A percentile compares a stretch with the other conserved stretches of the same genome.
phyloP scores from a whole-genome alignment of 2,797 vertebrate species.

The Rhinophrynus dorsalis region DNA sequence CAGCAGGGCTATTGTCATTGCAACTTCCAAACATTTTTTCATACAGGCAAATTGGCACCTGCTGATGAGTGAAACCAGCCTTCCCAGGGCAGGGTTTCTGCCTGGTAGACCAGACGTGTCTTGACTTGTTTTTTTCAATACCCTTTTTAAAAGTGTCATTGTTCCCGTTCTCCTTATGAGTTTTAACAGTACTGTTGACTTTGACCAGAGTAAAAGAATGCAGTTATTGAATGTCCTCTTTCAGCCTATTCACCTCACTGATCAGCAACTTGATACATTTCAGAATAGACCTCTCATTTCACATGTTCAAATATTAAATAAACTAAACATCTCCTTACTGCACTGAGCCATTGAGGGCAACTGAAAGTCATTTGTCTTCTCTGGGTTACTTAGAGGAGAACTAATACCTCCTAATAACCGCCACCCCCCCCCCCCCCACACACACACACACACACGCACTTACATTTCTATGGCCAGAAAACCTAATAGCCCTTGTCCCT shows the following conservation, averaged over 20 bases:
- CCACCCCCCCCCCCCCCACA: too few relatives aligned
- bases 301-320: neutral
- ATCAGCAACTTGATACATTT: conserved; percentile 9
- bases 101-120: conserved; percentile 28
- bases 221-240: neutral
- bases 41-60: neutral
- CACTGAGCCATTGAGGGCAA: neutral
- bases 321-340: neutral
- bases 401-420: too few relatives aligned
- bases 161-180: neutral
- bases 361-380: neutral
- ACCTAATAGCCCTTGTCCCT: too few relatives aligned
- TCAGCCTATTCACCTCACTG: neutral
- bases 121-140: conserved; percentile 29
- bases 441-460: neutral
- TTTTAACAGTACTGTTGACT: conserved; percentile 23
- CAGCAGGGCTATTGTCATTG: conserved; percentile 7
- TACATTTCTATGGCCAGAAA: too few relatives aligned
- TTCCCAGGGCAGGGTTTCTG: conserved; percentile 5
- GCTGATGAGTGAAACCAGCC: conserved; percentile 5
- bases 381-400: neutral
- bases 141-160: conserved; percentile 13
- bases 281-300: neutral
- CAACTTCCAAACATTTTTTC: conserved; percentile 9
- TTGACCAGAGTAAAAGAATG: conserved; percentile 28